Percentiles rank a stretch among this genome's conserved stretches.
phyloP scores from a whole-genome alignment of 2,113 vertebrate genomes.

The Calyptommatus sinebrachiatus region DNA sequence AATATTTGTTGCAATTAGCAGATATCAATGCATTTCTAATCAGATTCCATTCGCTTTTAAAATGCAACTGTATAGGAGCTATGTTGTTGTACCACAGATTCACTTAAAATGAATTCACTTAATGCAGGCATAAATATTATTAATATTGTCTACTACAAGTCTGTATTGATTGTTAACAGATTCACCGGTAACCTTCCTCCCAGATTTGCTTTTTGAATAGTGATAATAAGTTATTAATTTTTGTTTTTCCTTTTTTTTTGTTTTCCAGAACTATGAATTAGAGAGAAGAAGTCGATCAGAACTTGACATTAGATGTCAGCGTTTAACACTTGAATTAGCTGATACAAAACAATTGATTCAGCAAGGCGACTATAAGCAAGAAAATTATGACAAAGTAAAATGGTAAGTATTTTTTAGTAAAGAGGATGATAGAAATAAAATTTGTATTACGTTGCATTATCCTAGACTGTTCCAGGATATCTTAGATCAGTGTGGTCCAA shows the following conservation, averaged over 20 bases:
- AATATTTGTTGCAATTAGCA: no score
- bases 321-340: constrained; percentile 86
- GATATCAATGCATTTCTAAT: background rate
- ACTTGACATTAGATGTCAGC: constrained; percentile 86
- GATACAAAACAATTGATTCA: constrained; percentile 92
- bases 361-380: constrained; percentile 87
- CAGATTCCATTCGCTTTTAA: background rate
- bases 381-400: constrained; percentile 91
- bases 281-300: constrained; percentile 84
- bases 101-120: no score
- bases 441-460: background rate
- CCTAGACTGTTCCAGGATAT: no score
- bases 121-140: no score
- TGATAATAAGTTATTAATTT: background rate
- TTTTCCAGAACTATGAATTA: constrained; percentile 84
- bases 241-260: background rate
- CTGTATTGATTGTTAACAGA: no score
- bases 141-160: no score
- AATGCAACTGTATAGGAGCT: no score
- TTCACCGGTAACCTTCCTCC: no score
- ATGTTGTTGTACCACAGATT: no score
- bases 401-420: constrained; percentile 66
- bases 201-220: background rate
- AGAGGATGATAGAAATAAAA: background rate
- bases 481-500: no score